phyloP scores from a whole-genome alignment of 2,888 invertebrate species.

The Lampropteryx suffumata region DNA sequence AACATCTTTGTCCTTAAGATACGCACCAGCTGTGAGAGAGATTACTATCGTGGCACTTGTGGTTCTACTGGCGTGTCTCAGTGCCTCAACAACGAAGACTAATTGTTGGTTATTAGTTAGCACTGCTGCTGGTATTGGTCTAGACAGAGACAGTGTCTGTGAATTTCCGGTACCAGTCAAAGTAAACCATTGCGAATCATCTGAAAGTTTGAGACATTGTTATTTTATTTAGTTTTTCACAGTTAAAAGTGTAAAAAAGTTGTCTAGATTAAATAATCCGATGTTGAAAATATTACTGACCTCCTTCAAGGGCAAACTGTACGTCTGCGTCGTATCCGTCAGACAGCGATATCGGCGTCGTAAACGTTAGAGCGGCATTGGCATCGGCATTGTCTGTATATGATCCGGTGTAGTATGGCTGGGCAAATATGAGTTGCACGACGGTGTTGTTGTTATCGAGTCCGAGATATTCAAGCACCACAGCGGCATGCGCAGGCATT shows the following conservation, averaged over 20 bases:
- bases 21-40: constrained; percentile 29
- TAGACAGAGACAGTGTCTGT: constrained; percentile 23
- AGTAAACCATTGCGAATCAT: constrained; percentile 25
- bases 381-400: constrained; percentile 20
- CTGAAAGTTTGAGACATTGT: constrained; percentile 7
- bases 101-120: constrained; percentile 40
- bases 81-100: constrained; percentile 38
- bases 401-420: constrained; percentile 41
- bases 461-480: constrained; percentile 35
- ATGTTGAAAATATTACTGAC: too few relatives aligned
- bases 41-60: constrained; percentile 39
- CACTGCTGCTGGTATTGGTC: constrained; percentile 39
- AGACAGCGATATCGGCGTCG: constrained; percentile 29
- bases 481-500: constrained; percentile 37
- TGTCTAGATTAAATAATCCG: too few relatives aligned
- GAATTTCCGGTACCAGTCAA: constrained; percentile 28
- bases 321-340: constrained; percentile 39
- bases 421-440: constrained; percentile 22
- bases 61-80: constrained; percentile 30
- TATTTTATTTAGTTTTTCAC: too few relatives aligned
- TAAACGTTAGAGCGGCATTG: constrained; percentile 31
- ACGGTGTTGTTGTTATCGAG: constrained; percentile 9
- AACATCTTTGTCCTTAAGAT: not conserved
- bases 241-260: too few relatives aligned
- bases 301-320: constrained; percentile 40